These are phyloP conservation scores for Phrynocephalus vlangalii DNA, from an alignment of 2,797 vertebrate species.

Conservation along the genomic window DNA sequence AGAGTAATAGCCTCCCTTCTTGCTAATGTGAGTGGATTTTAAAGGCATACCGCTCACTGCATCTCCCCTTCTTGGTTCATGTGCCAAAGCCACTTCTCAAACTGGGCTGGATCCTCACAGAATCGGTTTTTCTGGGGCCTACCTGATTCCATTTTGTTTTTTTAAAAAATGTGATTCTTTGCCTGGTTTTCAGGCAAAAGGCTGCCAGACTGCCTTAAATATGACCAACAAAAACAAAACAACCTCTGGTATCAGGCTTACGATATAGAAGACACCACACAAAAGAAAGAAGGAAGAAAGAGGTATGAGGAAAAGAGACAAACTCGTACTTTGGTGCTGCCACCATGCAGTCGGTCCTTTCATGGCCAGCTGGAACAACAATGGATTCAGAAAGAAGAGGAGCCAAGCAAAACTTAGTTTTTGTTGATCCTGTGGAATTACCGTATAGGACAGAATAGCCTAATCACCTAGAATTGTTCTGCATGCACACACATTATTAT, in stretches of 20 bases:
- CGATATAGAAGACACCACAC: not conserved
- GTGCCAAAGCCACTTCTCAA: not conserved
- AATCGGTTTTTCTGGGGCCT: not conserved
- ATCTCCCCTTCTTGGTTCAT: not conserved
- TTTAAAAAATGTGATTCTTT: not conserved
- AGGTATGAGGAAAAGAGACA: not conserved
- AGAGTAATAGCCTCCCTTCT: conserved; percentile 23
- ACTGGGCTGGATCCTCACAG: not conserved
- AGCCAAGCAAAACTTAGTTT: not conserved
- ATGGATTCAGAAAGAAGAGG: not conserved
- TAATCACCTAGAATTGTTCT: too few relatives aligned
- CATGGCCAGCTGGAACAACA: not conserved
- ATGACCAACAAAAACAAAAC: not conserved
- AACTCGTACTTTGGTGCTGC: not conserved
- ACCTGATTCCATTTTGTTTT: not conserved
- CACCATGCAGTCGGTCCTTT: not conserved
- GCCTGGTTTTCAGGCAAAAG: not conserved
- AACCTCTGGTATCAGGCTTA: not conserved
- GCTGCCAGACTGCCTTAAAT: not conserved
- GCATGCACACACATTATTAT: too few relatives aligned
- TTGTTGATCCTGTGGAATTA: not conserved
- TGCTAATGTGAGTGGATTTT: conserved; percentile 10
- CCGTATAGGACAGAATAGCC: not conserved
- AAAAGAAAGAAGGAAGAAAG: not conserved
- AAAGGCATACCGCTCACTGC: not conserved